Percentiles rank a stretch among this genome's conserved stretches.
phyloP scores from a whole-genome alignment of 1,140 invertebrate genomes.

The Tetraneura akinire region DNA sequence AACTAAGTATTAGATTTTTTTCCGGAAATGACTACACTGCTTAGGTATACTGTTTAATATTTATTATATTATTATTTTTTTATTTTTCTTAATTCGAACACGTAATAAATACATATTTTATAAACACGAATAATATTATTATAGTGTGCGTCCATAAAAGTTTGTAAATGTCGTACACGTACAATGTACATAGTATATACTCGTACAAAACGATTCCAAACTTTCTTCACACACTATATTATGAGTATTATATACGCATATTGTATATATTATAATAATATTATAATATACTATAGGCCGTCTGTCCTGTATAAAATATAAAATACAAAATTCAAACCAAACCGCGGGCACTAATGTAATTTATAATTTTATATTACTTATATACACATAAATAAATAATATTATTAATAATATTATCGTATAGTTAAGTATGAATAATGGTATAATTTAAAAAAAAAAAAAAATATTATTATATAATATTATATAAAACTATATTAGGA shows the following conservation, averaged over 20 bases:
- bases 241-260: background rate
- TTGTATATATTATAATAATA: background rate
- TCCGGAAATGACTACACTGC: background rate
- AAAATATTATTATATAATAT: no score
- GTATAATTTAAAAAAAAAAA: no score
- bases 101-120: background rate
- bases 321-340: no score
- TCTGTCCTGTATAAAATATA: no score
- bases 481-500: no score
- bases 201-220: background rate
- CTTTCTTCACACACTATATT: slow-evolving; percentile 9
- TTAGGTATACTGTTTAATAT: background rate
- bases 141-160: background rate
- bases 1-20: background rate
- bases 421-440: no score
- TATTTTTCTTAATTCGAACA: background rate
- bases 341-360: no score
- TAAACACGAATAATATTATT: background rate
- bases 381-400: no score
- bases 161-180: background rate
- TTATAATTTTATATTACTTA: no score
- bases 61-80: background rate
- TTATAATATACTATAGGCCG: no score
- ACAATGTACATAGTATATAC: background rate
- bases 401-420: no score